These are phyloP conservation scores for Paraplagusia blochii DNA, from an alignment of 2,113 vertebrate genomes.

Conservation along the genomic window DNA sequence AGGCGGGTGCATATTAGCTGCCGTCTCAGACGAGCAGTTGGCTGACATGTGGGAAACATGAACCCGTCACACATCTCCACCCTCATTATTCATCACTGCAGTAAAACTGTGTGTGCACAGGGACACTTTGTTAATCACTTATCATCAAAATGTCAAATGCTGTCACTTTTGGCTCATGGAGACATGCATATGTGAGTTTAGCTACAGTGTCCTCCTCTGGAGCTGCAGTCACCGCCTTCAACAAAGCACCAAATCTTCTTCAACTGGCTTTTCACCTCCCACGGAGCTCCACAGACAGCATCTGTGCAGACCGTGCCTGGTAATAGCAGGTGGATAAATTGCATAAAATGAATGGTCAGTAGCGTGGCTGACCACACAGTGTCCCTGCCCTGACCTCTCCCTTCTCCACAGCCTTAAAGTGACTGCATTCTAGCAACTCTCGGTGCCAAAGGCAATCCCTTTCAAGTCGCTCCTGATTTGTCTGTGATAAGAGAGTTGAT, in stretches of 20 bases:
- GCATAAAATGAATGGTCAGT: conserved; percentile 7
- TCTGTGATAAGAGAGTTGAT: conserved; percentile 51
- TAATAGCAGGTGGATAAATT: conserved; percentile 26
- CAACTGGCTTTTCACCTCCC: conserved; percentile 55
- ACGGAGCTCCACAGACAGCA: conserved; percentile 41
- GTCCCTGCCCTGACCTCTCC: conserved; percentile 52
- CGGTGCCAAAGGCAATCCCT: conserved; percentile 57
- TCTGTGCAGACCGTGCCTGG: conserved; percentile 3
- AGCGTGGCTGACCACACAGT: conserved; percentile 20
- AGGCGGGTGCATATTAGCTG: conserved; percentile 76
- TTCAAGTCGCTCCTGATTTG: conserved; percentile 57
- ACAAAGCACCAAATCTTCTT: conserved; percentile 62
- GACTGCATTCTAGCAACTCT: conserved; percentile 28
- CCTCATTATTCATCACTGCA: conserved; percentile 62
- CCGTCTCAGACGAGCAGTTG: conserved; percentile 73
- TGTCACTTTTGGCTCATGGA: neutral
- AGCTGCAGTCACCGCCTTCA: conserved; percentile 57
- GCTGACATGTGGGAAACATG: conserved; percentile 48
- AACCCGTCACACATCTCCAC: conserved; percentile 69
- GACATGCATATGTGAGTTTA: neutral
- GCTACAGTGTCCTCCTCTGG: conserved; percentile 4
- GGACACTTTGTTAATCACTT: neutral
- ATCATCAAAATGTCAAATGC: neutral
- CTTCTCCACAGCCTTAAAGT: conserved; percentile 27
- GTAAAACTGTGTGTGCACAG: neutral